Base-by-base conservation (phyloP, 1,140 invertebrate genomes). In the Pseudomyrmex gracilis region DNA sequence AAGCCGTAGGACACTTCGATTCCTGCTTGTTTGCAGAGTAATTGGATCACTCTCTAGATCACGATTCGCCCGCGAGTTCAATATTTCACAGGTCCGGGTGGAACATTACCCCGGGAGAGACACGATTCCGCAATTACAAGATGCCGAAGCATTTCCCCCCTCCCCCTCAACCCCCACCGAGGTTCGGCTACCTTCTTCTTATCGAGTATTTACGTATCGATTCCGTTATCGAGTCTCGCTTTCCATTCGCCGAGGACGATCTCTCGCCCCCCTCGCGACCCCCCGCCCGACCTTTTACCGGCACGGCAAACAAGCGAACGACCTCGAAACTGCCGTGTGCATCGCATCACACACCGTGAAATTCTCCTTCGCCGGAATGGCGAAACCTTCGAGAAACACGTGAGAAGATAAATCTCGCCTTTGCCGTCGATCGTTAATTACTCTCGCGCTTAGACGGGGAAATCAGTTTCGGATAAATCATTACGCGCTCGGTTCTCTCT, bases 101-200 rank as follows among this genome's bases (percentile, higher is more conserved):
- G 86, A 84, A 90, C 88, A 84, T 90, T 87, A 87, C 71, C 83
- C 47, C 2, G 66, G 64, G 64, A 84, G 71, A 70, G 87, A 91
- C 90, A 91, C 83, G 87, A 90, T 85, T 90, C 70, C 80, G 86
- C 89, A 89, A 91, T 90, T 91, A 87, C 86, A 91, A 91, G 91
- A 87, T 76, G 78, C 68, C 89, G 64, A 53, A 17, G n/a, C 13
- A 2, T 24, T 73, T n/a, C n/a, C n/a, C n/a, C n/a, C n/a, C n/a
- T n/a, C n/a, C n/a, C n/a, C 43, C 51, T 67, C n/a, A n/a, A n/a
- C n/a, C 34, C 74, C 77, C 60, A 12, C 68, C 73, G 51, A 7
- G 34, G 34, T 7, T 68, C 43, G 57, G 55, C 47, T 57, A 51
- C 57, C 57, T 82, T 84, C 57, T 82, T 84, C 84, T 90, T 88